Evolutionary conservation across 2,797 vertebrate genomes (phyloP), one percentile per base, ranked within the genome.

Genomic region (Neostethus bicornis): DNA sequence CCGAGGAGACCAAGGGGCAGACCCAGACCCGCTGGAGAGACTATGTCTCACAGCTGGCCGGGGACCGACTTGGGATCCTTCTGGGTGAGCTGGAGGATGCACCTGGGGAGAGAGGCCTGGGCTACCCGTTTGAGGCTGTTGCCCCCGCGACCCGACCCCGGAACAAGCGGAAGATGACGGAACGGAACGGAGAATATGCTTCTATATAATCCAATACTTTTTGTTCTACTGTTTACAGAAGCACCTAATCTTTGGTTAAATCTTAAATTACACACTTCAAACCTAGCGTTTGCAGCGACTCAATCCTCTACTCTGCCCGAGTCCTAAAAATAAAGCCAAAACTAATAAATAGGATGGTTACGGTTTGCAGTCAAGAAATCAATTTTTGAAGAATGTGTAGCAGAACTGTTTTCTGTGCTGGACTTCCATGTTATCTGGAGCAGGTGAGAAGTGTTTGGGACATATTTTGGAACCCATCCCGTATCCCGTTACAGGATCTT

Each of bases 401-500:
- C 31, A 32, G 60, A 32, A 37, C 56, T 1, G 11, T 50, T 66
- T 55, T 20, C 25, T 57, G 29, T 32, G 17, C 7, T 2, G 5
- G 17, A 37, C 24, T 23, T 6, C 12, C 11, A 14, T 12, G 2
- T 61, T 61, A 49, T 31, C 29, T 38, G 60, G 53, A 55, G 51
- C 56, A 66, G 63, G 66, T 77, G 52, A 79, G 51, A 69, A 61
- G 23, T 21, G 12, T 17, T n/a, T 6, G 38, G 47, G 44, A 51
- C 44, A 59, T 29, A 53, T 56, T 78, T 62, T 52, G 20, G 38
- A 67, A 42, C 19, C n/a, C 16, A 53, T 35, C 35, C 20, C 13
- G 53, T 46, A 52, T 61, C 31, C 26, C 20, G 51, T 71, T 48
- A 71, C 31, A 3, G 41, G 37, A 37, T 35, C 34, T 57, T 56